phyloP scores from a whole-genome alignment of 2,113 vertebrate genomes.

The Lycaon pictus region DNA sequence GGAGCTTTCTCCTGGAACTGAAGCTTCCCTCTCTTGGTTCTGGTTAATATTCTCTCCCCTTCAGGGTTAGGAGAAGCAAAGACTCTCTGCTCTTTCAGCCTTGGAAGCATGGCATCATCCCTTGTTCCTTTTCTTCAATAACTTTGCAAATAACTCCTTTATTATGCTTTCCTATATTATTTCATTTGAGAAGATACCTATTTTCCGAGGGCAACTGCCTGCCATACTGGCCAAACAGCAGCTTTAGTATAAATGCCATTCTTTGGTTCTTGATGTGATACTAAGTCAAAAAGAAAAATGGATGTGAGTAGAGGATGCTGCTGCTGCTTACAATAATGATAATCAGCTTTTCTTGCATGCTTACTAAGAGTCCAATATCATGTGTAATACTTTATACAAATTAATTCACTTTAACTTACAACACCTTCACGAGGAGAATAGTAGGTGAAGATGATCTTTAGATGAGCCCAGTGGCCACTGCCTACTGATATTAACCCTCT shows the following conservation, averaged over 20 bases:
- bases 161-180: not conserved
- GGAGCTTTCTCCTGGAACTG: not conserved
- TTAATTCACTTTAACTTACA: not conserved
- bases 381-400: not conserved
- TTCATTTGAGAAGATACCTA: not conserved
- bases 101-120: not conserved
- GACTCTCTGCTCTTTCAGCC: not conserved
- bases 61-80: too few relatives aligned
- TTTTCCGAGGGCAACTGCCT: not conserved
- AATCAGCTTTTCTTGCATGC: not conserved
- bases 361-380: not conserved
- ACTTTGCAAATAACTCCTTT: not conserved
- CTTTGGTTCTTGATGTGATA: conserved; percentile 43
- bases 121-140: not conserved
- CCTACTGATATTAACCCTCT: not conserved
- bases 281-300: not conserved
- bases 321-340: not conserved
- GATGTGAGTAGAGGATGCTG: not conserved
- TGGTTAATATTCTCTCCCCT: too few relatives aligned
- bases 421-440: not conserved
- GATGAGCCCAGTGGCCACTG: not conserved
- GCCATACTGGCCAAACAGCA: not conserved
- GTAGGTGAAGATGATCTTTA: not conserved
- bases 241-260: not conserved
- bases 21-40: not conserved